A percentile compares a stretch with the other conserved stretches of the same genome.
Evolutionary conservation across 2,797 vertebrate species (phyloP).

Genomic region (Malurus splendens): DNA sequence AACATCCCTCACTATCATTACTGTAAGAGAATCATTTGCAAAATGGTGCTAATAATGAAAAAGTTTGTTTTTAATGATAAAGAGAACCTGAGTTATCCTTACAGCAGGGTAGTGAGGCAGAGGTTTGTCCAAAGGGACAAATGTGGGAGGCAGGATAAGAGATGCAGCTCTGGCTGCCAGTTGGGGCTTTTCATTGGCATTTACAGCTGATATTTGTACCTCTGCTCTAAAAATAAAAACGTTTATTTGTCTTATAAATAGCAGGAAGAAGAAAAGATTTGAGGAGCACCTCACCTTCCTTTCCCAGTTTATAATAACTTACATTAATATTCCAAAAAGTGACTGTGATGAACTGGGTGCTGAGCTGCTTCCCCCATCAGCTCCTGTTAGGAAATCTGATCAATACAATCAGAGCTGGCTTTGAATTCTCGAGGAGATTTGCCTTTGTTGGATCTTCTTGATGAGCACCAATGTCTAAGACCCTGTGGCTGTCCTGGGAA

Average conservation of each 20-base stretch:
- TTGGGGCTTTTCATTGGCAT: neutral
- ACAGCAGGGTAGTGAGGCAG: neutral
- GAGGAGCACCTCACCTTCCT: neutral
- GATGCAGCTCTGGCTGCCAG: neutral
- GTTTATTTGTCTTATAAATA: neutral
- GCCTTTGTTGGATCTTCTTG: neutral
- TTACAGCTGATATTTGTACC: neutral
- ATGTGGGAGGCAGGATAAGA: neutral
- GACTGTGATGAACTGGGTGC: neutral
- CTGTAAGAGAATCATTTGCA: neutral
- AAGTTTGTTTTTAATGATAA: neutral
- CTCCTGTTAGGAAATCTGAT: neutral
- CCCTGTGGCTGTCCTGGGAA: neutral
- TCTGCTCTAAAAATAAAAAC: neutral
- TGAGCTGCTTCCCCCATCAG: neutral
- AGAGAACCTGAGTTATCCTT: neutral
- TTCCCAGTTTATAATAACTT: neutral
- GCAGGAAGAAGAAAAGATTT: neutral
- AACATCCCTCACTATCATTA: rapidly evolving
- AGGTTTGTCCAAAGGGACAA: neutral
- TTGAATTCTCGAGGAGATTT: neutral
- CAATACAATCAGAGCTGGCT: neutral
- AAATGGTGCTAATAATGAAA: neutral
- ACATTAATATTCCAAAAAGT: neutral
- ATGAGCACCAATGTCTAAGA: neutral